Conservation (phyloP, 2,113 vertebrate genomes). For the Suricata suricatta region DNA sequence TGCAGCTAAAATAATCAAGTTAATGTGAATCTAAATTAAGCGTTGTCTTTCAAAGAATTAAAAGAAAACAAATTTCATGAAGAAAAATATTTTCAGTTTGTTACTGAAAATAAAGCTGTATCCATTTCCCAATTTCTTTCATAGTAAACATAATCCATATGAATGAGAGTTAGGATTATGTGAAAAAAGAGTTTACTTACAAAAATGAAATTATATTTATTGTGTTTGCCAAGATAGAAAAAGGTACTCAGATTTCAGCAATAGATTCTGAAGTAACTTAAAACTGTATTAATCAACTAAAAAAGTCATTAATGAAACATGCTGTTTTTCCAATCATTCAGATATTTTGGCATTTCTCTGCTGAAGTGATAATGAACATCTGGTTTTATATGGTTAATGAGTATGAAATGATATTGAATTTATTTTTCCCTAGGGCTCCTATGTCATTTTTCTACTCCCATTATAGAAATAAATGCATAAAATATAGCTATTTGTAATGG, state of each 20-base stretch:
- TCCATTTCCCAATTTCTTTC: not conserved
- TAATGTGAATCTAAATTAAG: not conserved
- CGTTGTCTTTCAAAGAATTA: not conserved
- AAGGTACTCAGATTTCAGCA: not conserved
- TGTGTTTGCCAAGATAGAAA: not conserved
- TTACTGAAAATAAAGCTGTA: not conserved
- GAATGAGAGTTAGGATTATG: not conserved
- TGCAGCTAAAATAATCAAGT: not conserved
- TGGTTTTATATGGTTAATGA: constrained; percentile 54
- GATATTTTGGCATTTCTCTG: constrained; percentile 37
- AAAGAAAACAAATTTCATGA: not conserved
- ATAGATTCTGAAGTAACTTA: not conserved
- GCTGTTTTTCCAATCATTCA: not conserved
- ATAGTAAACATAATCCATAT: not conserved
- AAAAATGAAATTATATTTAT: not conserved
- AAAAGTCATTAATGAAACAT: constrained; percentile 55
- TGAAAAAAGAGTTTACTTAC: not conserved
- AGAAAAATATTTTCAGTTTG: not conserved
- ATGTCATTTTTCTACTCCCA: not conserved
- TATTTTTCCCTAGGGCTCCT: constrained; percentile 1
- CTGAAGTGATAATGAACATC: constrained; percentile 37
- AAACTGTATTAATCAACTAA: not conserved
- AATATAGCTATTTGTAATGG: not conserved
- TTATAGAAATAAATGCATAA: not conserved
- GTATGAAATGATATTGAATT: constrained; percentile 47